Percentiles rank a stretch among this genome's conserved stretches.
phyloP scores from a whole-genome alignment of 2,888 invertebrate species.

The Acronicta aceris region DNA sequence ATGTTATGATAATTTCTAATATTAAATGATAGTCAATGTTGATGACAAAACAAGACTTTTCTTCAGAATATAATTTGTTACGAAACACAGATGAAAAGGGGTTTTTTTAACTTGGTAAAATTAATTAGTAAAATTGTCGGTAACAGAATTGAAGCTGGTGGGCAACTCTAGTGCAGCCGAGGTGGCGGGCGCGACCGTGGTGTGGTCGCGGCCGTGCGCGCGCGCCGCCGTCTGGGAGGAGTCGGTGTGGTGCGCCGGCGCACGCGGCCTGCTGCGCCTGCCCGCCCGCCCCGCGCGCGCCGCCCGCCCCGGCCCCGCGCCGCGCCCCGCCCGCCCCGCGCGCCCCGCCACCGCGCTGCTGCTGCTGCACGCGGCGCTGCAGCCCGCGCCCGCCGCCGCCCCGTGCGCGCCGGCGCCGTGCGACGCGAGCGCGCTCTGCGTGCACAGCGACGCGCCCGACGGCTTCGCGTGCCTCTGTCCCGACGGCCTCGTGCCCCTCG shows the following conservation, averaged over 20 bases:
- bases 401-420: slow-evolving; percentile 76
- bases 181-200: slow-evolving; percentile 22
- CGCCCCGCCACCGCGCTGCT: slow-evolving; percentile 64
- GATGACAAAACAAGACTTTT: no score
- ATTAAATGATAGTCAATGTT: no score
- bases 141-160: slow-evolving; percentile 18
- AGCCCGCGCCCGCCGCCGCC: slow-evolving; percentile 58
- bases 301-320: slow-evolving; percentile 55
- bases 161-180: slow-evolving; percentile 32
- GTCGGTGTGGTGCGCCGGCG: slow-evolving; percentile 75
- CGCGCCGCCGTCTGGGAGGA: slow-evolving; percentile 77
- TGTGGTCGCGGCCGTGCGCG: slow-evolving; percentile 55
- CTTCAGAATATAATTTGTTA: no score
- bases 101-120: no score
- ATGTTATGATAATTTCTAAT: no score
- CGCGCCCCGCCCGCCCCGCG: slow-evolving; percentile 56
- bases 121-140: not conserved
- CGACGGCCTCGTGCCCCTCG: slow-evolving; percentile 80
- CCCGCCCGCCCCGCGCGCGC: slow-evolving; percentile 60
- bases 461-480: slow-evolving; percentile 88
- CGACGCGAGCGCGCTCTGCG: slow-evolving; percentile 90
- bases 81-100: no score
- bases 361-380: slow-evolving; percentile 68
- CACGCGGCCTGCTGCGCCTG: slow-evolving; percentile 72
- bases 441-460: slow-evolving; percentile 82